Percentiles rank a stretch among this genome's conserved stretches.
Conservation (phyloP, 2,797 vertebrate species). For the Percopsis omiscomaycus region DNA sequence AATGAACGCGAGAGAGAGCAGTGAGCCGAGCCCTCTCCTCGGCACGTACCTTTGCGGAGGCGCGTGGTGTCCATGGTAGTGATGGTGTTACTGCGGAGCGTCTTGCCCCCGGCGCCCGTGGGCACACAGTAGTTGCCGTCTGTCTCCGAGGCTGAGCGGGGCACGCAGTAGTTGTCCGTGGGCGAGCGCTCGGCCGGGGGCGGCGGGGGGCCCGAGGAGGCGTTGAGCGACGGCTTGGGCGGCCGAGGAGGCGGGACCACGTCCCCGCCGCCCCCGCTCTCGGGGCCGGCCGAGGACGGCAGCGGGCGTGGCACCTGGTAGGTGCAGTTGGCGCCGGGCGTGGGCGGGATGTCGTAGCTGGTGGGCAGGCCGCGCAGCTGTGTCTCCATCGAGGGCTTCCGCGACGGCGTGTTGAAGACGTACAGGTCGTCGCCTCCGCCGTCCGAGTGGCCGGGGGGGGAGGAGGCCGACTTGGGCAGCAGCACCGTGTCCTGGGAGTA, state of each 20-base stretch:
- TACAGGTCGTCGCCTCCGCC: slow-evolving; percentile 85
- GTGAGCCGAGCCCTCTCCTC: slow-evolving; percentile 4
- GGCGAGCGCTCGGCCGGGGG: slow-evolving; percentile 88
- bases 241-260: slow-evolving; percentile 92
- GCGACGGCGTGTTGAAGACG: slow-evolving; percentile 84
- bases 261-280: slow-evolving; percentile 65
- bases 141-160: slow-evolving; percentile 87
- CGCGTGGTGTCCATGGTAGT: slow-evolving; percentile 87
- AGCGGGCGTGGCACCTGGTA: slow-evolving; percentile 91
- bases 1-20: background rate
- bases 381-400: slow-evolving; percentile 82
- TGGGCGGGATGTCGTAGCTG: slow-evolving; percentile 96
- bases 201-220: slow-evolving; percentile 83
- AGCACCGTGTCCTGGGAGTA: slow-evolving; percentile 94
- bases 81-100: slow-evolving; percentile 90
- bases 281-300: slow-evolving; percentile 57
- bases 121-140: slow-evolving; percentile 92
- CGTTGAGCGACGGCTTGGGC: slow-evolving; percentile 86
- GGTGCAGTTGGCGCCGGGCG: slow-evolving; percentile 87
- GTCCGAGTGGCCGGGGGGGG: slow-evolving; percentile 79
- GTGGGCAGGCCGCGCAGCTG: slow-evolving; percentile 89
- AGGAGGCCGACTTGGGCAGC: slow-evolving; percentile 82
- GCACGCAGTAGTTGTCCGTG: slow-evolving; percentile 83
- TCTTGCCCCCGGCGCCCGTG: slow-evolving; percentile 77
- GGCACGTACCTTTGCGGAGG: slow-evolving; percentile 87